A percentile compares a stretch with the other conserved stretches of the same genome.
Conservation (phyloP, 2,888 invertebrate species). For the Melinaea menophilus region DNA sequence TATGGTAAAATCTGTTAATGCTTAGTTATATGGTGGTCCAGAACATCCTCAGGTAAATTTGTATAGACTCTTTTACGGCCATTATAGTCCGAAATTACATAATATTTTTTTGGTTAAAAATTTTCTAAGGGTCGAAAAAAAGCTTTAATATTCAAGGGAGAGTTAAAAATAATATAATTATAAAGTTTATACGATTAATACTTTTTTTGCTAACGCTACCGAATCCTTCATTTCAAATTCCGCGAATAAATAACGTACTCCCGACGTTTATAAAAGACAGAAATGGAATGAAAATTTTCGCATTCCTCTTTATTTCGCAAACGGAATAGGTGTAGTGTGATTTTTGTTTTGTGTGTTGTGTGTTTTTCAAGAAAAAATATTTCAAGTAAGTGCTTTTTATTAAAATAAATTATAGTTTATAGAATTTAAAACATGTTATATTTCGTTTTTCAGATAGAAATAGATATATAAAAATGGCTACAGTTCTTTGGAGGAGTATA, state of each 20-base stretch:
- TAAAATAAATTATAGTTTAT: not conserved
- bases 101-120: too few relatives aligned
- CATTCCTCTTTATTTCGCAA: conserved; percentile 51
- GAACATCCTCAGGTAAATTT: too few relatives aligned
- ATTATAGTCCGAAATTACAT: too few relatives aligned
- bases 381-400: conserved; percentile 4
- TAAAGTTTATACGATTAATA: not conserved
- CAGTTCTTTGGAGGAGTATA: conserved; percentile 31
- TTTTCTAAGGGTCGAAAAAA: too few relatives aligned
- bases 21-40: too few relatives aligned
- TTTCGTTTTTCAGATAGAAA: too few relatives aligned
- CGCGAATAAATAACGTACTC: conserved; percentile 34
- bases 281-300: conserved; percentile 50
- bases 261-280: conserved; percentile 66
- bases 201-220: conserved; percentile 49
- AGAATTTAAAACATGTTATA: too few relatives aligned
- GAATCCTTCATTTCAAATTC: conserved; percentile 62
- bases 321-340: conserved; percentile 29
- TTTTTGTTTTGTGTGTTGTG: conserved; percentile 18
- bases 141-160: too few relatives aligned
- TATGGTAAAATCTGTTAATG: too few relatives aligned
- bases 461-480: conserved; percentile 37
- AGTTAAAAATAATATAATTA: too few relatives aligned
- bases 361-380: conserved; percentile 13
- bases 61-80: too few relatives aligned